Conservation (phyloP, 1,140 invertebrate genomes). For the Hesperophylax magnus region DNA sequence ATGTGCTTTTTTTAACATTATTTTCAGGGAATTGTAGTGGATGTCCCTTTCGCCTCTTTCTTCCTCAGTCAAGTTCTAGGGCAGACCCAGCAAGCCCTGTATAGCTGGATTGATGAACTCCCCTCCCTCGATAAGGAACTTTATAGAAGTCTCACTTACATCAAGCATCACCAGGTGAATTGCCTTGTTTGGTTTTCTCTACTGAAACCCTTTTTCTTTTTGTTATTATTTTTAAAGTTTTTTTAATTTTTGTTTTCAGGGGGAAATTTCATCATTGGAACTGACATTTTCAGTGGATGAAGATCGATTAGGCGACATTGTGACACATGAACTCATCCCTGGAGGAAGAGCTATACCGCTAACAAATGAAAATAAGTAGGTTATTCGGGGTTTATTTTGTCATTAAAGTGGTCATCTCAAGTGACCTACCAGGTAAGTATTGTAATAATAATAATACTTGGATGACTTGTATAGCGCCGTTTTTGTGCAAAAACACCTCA, state of each 20-base stretch:
- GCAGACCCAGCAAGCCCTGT: constrained; percentile 91
- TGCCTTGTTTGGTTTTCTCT: background rate
- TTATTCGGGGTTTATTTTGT: background rate
- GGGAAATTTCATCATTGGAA: constrained; percentile 94
- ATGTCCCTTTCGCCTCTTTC: constrained; percentile 98
- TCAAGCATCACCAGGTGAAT: constrained; percentile 90
- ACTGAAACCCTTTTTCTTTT: background rate
- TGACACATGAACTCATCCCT: constrained; percentile 92
- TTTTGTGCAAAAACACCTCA: no score
- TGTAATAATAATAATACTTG: no score
- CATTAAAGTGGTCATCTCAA: no score
- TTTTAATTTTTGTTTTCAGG: constrained; percentile 68
- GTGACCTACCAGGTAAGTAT: no score
- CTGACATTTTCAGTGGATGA: constrained; percentile 98
- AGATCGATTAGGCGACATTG: constrained; percentile 92
- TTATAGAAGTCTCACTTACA: constrained; percentile 96
- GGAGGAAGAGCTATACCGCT: constrained; percentile 94
- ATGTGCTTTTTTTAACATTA: constrained; percentile 17
- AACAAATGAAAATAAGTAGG: constrained; percentile 96
- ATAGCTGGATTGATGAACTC: constrained; percentile 97
- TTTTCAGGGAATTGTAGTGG: constrained; percentile 94
- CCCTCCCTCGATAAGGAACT: constrained; percentile 96
- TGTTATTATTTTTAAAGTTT: background rate
- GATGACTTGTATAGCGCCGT: no score
- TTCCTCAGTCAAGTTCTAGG: constrained; percentile 97